Conservation (phyloP, 2,113 vertebrate genomes). For the Dromiciops gliroides region DNA sequence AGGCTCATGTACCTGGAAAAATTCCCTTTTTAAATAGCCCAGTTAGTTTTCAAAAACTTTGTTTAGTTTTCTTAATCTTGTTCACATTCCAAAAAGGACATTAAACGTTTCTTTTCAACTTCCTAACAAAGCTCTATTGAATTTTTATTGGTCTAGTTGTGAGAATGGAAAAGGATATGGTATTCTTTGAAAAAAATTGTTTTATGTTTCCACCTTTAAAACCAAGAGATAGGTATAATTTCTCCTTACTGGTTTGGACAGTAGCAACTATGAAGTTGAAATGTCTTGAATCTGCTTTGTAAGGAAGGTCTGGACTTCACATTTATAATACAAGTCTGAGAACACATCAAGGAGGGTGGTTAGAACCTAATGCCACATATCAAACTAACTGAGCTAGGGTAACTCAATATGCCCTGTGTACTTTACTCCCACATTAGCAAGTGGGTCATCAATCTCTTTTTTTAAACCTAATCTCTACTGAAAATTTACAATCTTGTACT, state of each 20-base stretch:
- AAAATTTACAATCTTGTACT: slow-evolving; percentile 37
- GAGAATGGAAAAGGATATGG: slow-evolving; percentile 57
- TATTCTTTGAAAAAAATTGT: slow-evolving; percentile 64
- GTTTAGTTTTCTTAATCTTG: slow-evolving; percentile 1
- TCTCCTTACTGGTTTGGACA: slow-evolving; percentile 29
- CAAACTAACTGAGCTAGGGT: slow-evolving; percentile 38
- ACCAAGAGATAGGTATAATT: slow-evolving; percentile 63
- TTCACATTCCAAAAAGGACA: slow-evolving; percentile 47
- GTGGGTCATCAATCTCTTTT: slow-evolving; percentile 47
- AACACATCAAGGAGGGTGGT: slow-evolving; percentile 61
- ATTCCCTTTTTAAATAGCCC: slow-evolving; percentile 10
- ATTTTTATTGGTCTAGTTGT: slow-evolving; percentile 42
- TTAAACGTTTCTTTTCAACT: slow-evolving; percentile 27
- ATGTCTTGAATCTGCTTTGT: slow-evolving; percentile 57
- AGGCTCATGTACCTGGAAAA: not conserved
- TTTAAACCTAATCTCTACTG: slow-evolving; percentile 22
- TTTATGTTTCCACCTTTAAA: slow-evolving; percentile 61
- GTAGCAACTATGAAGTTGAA: slow-evolving; percentile 68
- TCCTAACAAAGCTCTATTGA: slow-evolving; percentile 31
- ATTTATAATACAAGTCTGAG: slow-evolving; percentile 61
- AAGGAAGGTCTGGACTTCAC: slow-evolving; percentile 60
- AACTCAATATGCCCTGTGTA: slow-evolving; percentile 56
- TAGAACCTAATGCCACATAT: slow-evolving; percentile 42
- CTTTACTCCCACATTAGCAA: slow-evolving; percentile 42
- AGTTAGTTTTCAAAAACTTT: not conserved